Evolutionary conservation across 2,797 vertebrate genomes (phyloP), one percentile per base, ranked within the genome.

Genomic region (Lacerta viridis): DNA sequence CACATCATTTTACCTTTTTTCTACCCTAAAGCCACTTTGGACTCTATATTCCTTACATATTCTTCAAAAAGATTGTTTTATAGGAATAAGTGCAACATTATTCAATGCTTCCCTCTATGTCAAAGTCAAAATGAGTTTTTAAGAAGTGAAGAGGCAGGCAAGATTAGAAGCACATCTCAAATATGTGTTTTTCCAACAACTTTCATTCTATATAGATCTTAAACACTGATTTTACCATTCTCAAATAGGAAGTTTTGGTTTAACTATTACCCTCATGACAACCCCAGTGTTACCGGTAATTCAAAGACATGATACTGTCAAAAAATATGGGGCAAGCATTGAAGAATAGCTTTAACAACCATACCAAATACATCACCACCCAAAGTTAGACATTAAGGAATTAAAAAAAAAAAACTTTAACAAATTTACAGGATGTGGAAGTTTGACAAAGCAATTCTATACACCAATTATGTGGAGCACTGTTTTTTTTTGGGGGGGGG

Each of bases 61-160:
- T 79, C 68, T 64, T 9, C 17, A 59, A 55, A 84, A 25, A 3
- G 13, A 64, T 61, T 59, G 33, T 79, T 8, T 79, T 79, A 29
- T 55, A 55, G 66, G 17, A 66, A 43, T 50, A 20, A 68, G 8
- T 20, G 39, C 39, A 66, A 46, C 6, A 4, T 5, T 1, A 1
- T 61, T 41, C 78, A 74, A 39, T 46, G 33, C 20, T 20, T 79
- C 17, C 17, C 27, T 7, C 33, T 33, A n/a, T 82, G 75, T 36
- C 23, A 82, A 64, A 87, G 7, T 75, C 71, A 87, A 82, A 25
- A 81, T 64, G 17, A 15, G 27, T 18, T 74, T n/a, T 66, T 88
- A 83, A 83, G 82, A 36, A 36, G 29, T 43, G 43, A 83, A 82
- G 9, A 39, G 29, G 50, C 20, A 76, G 20, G 76, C 39, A 61